phyloP scores from a whole-genome alignment of 2,797 vertebrate genomes.

The Sebastes hubbsi region DNA sequence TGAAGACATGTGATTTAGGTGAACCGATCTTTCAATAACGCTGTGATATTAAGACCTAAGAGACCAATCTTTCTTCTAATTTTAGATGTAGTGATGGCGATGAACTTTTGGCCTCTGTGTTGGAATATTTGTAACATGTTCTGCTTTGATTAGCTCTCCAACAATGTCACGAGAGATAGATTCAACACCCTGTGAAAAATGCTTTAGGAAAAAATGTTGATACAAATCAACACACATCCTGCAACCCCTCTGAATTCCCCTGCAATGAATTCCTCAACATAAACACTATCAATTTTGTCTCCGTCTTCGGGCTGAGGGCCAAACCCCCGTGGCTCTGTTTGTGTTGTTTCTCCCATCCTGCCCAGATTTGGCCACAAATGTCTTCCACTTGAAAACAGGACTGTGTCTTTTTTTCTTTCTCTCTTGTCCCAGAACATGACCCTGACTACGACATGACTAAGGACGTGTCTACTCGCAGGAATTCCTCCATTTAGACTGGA shows the following conservation, averaged over 20 bases:
- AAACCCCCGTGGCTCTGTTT: conserved; percentile 57
- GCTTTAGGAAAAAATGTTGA: conserved; percentile 45
- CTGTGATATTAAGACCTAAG: not conserved
- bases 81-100: not conserved
- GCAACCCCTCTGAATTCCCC: conserved; percentile 65
- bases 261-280: conserved; percentile 34
- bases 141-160: conserved; percentile 32
- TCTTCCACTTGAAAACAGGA: conserved; percentile 66
- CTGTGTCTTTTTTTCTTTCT: conserved; percentile 3
- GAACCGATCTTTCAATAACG: too few species aligned
- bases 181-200: conserved; percentile 33
- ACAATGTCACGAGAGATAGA: conserved; percentile 40
- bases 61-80: not conserved
- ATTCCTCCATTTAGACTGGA: conserved; percentile 38
- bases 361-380: conserved; percentile 79
- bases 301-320: conserved; percentile 56
- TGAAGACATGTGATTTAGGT: too few species aligned
- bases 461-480: conserved; percentile 50
- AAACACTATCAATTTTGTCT: conserved; percentile 80
- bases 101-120: not conserved
- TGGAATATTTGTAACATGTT: not conserved
- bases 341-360: conserved; percentile 70
- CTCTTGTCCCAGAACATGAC: conserved; percentile 42
- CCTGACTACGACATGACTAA: conserved; percentile 39
- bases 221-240: conserved; percentile 74